phyloP scores from a whole-genome alignment of 2,113 vertebrate genomes.

The Cyprinus carpio region DNA sequence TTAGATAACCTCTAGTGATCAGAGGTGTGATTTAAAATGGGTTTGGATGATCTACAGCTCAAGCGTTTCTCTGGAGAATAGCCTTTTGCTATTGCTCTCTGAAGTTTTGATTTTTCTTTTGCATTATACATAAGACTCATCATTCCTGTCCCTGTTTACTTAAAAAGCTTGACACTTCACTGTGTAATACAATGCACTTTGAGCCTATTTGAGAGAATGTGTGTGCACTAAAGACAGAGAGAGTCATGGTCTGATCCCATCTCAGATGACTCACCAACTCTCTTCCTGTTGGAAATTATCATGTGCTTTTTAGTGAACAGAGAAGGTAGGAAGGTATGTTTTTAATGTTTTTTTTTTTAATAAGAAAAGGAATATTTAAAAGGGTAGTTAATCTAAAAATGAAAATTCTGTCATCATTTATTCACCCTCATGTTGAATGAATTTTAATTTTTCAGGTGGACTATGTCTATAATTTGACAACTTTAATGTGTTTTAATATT shows the following conservation, averaged over 20 bases:
- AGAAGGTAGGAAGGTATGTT: too few relatives aligned
- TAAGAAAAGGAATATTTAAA: not conserved
- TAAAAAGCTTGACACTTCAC: constrained; percentile 56
- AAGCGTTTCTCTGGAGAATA: not conserved
- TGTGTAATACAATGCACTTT: constrained; percentile 37
- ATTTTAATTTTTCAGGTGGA: not conserved
- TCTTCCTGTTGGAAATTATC: not conserved
- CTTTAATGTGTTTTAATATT: not conserved
- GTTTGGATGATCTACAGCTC: not conserved
- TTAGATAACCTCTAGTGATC: not conserved
- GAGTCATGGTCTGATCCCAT: not conserved
- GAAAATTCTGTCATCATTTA: not conserved
- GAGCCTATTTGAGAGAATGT: not conserved
- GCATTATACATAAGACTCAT: constrained; percentile 18
- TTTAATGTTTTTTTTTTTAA: not conserved
- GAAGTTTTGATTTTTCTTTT: constrained; percentile 19
- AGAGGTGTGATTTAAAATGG: not conserved
- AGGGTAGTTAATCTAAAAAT: not conserved
- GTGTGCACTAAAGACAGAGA: not conserved
- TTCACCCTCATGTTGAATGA: not conserved
- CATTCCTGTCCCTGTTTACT: constrained; percentile 25
- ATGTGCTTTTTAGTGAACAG: not conserved
- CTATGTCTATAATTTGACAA: not conserved
- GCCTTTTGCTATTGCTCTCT: not conserved
- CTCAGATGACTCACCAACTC: constrained; percentile 16